phyloP scores from a whole-genome alignment of 2,888 invertebrate genomes.

The Cepaea hortensis region DNA sequence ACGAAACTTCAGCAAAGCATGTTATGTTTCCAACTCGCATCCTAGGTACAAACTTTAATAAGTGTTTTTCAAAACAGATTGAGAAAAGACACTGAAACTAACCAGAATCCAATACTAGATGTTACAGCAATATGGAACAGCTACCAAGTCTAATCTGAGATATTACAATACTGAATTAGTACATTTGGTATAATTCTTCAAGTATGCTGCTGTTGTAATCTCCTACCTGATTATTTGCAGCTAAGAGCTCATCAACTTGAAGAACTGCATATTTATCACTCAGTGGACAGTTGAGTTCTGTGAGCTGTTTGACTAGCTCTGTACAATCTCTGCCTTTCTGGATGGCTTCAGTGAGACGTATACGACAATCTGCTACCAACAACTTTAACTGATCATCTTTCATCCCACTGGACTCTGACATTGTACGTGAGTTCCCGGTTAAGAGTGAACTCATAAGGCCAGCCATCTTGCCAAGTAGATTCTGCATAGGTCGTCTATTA shows the following conservation, averaged over 20 bases:
- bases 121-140: too few species aligned
- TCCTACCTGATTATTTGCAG: conserved; percentile 49
- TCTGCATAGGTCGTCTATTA: conserved; percentile 22
- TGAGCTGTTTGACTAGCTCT: conserved; percentile 32
- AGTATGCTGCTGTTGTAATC: not conserved
- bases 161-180: too few species aligned
- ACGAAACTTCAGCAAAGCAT: too few species aligned
- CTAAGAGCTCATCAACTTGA: conserved; percentile 44
- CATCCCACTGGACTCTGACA: not conserved
- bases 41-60: too few species aligned
- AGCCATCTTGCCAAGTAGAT: conserved; percentile 22
- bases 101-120: too few species aligned
- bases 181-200: not conserved
- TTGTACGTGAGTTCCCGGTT: too few species aligned
- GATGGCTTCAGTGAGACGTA: conserved; percentile 35
- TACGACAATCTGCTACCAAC: conserved; percentile 14
- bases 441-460: conserved; percentile 4
- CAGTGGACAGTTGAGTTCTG: conserved; percentile 46
- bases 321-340: conserved; percentile 20
- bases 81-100: too few species aligned
- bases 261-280: conserved; percentile 50
- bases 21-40: too few species aligned
- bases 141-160: too few species aligned
- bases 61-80: too few species aligned
- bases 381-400: conserved; percentile 2